A percentile compares a stretch with the other conserved stretches of the same genome.
Evolutionary conservation across 2,797 vertebrate genomes (phyloP).

Genomic region (Myotis vivesi): DNA sequence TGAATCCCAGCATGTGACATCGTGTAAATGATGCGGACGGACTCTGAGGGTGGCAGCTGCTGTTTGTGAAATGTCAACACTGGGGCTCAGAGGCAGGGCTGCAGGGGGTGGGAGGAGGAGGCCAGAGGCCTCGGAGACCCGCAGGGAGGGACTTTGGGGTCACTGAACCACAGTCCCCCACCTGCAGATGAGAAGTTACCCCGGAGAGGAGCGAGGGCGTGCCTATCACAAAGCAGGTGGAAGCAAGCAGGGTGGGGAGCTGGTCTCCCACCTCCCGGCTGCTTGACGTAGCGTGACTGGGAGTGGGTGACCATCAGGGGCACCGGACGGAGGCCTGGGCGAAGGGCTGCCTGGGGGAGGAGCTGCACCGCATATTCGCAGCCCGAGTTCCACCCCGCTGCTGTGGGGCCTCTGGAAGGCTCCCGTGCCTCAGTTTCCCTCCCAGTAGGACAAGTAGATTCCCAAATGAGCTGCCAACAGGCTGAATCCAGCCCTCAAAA

Average conservation of each 20-base stretch:
- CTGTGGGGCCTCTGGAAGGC: neutral
- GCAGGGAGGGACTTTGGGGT: neutral
- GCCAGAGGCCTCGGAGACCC: neutral
- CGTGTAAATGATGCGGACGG: neutral
- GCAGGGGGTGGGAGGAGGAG: neutral
- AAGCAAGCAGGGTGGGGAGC: neutral
- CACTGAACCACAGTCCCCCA: neutral
- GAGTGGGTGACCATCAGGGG: neutral
- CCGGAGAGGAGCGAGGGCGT: neutral
- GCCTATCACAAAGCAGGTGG: neutral
- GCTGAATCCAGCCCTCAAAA: constrained; percentile 35
- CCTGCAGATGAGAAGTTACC: neutral
- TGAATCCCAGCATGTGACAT: neutral
- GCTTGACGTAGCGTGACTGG: neutral
- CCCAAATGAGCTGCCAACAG: constrained; percentile 33
- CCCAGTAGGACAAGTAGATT: neutral
- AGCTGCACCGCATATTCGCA: rapidly evolving
- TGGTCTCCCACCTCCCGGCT: rapidly evolving
- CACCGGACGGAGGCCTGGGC: neutral
- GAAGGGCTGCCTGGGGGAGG: neutral
- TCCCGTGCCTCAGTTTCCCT: constrained; percentile 47
- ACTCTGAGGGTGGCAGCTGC: constrained; percentile 43
- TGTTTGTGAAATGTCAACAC: constrained; percentile 28
- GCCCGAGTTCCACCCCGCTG: neutral
- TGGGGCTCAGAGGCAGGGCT: neutral